A percentile compares a stretch with the other conserved stretches of the same genome.
Evolutionary conservation across 1,140 invertebrate genomes (phyloP).

Genomic region (Leptinotarsa texana): DNA sequence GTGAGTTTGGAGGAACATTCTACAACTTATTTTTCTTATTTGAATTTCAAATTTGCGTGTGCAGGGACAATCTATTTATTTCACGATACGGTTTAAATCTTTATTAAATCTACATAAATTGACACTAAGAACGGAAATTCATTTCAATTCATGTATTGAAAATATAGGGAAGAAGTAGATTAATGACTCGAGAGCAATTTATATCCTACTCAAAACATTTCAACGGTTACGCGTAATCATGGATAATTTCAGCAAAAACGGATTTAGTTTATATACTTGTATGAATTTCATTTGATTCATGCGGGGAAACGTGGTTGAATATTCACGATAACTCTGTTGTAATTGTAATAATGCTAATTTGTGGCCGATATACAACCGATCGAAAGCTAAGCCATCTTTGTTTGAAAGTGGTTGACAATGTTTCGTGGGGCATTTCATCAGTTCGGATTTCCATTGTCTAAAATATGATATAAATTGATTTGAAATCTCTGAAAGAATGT

Average conservation of each 20-base stretch:
- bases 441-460: too few relatives aligned
- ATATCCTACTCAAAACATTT: neutral
- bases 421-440: too few relatives aligned
- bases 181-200: neutral
- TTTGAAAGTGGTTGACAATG: too few relatives aligned
- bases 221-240: neutral
- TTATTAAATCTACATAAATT: constrained; percentile 17
- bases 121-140: constrained; percentile 9
- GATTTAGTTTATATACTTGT: neutral
- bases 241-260: constrained; percentile 3
- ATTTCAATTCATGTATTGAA: constrained; percentile 1
- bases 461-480: too few relatives aligned
- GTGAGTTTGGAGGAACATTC: constrained; percentile 41
- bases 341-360: too few relatives aligned
- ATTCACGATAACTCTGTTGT: too few relatives aligned
- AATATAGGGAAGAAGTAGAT: constrained; percentile 11
- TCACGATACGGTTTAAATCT: constrained; percentile 4
- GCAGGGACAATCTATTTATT: neutral
- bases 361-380: too few relatives aligned
- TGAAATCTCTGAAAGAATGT: too few relatives aligned
- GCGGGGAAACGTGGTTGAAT: too few relatives aligned
- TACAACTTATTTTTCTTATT: neutral
- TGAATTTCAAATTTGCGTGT: neutral
- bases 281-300: too few relatives aligned
- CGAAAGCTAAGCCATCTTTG: too few relatives aligned